phyloP scores from a whole-genome alignment of 2,113 vertebrate species.

The Saguinus imperator region DNA sequence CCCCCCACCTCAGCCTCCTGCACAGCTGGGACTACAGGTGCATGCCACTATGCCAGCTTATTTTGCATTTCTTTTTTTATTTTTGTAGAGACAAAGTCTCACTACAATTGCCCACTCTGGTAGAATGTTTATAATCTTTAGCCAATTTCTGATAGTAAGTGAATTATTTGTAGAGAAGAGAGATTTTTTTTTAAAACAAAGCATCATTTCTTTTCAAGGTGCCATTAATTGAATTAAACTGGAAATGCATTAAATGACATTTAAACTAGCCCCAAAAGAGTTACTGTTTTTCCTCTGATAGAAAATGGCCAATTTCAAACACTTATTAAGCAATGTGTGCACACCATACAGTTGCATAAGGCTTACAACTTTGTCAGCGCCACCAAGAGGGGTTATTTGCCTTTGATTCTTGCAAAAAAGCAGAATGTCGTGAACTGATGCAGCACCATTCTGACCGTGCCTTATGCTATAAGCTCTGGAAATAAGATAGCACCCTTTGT shows the following conservation, averaged over 20 bases:
- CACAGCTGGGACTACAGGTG: too few species aligned
- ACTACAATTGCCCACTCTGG: too few species aligned
- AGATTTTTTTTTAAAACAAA: background rate
- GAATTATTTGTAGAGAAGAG: background rate
- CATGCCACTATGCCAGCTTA: too few species aligned
- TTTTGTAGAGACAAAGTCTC: too few species aligned
- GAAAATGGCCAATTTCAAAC: background rate
- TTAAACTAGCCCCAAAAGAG: background rate
- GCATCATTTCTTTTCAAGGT: background rate
- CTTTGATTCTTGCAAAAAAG: slow-evolving; percentile 41
- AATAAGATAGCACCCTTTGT: background rate
- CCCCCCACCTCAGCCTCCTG: too few species aligned
- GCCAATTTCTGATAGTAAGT: background rate
- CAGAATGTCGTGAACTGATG: background rate
- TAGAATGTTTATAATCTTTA: background rate
- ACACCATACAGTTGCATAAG: fast-evolving
- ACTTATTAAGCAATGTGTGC: background rate
- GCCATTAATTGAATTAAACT: background rate
- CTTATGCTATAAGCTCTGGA: background rate
- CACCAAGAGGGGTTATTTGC: background rate
- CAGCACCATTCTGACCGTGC: background rate
- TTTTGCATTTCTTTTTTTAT: too few species aligned
- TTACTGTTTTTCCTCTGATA: background rate
- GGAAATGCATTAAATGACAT: slow-evolving; percentile 5
- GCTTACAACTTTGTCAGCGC: background rate